Evolutionary conservation across 2,113 vertebrate species (phyloP), one percentile per base, ranked within the genome.

Genomic region (Percina caprodes): DNA sequence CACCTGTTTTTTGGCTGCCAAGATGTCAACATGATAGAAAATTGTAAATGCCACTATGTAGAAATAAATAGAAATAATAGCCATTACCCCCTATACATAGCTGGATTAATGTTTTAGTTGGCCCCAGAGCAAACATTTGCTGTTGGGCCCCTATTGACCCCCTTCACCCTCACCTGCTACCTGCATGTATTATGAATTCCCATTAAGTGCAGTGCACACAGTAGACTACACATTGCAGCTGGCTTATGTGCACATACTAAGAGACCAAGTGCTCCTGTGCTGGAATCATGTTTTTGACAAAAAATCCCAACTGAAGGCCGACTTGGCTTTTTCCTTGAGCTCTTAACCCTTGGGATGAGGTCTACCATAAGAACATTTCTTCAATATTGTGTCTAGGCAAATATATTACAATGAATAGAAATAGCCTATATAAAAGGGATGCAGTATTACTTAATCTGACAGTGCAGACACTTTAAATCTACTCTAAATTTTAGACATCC

Each of bases 1-100:
- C 54, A 54, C 21, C 46, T 80, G 39, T 73, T 55, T 58, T 21
- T 69, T 45, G 23, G 33, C 51, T 60, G 62, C 35, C 49, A 61
- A 60, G 24, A 48, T 73, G 39, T 65, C 24, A 33, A n/a, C 5
- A 15, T 24, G 39, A 35, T 56, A 18, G 46, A 33, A 68, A 80
- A 24, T 51, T 76, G 11, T 60, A 26, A 58, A 71, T 30, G 30
- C 15, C 30, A 67, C 46, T 33, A 48, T 54, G 42, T 35, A 12
- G 58, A 21, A 65, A 49, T 62, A 3, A 54, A 18, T 5, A n/a
- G 12, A 5, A 45, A 45, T 11, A 56, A 26, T 49, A 3, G 18
- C 26, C 33, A 3, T n/a, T n/a, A n/a, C n/a, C n/a, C 48, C 3
- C 21, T 30, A 65, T 15, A 45, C 48, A 35, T 13, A 21, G 26